A percentile compares a stretch with the other conserved stretches of the same genome.
These are phyloP conservation scores for Zelleria hepariella DNA, from an alignment of 2,888 invertebrate genomes.

Conservation along the genomic window DNA sequence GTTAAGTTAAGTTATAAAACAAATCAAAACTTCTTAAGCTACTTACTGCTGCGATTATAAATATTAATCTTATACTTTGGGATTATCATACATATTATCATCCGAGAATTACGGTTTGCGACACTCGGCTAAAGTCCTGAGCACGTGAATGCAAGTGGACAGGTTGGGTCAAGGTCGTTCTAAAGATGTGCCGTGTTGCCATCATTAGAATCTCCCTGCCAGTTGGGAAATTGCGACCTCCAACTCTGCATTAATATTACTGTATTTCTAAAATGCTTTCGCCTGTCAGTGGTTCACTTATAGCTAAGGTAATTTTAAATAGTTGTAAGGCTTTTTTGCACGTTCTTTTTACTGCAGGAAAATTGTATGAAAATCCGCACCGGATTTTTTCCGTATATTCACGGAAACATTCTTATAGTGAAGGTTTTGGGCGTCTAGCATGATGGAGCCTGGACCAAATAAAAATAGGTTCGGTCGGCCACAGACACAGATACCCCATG, in stretches of 20 bases:
- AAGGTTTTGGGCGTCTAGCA: no score
- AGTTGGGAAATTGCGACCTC: background rate
- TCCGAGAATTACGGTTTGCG: background rate
- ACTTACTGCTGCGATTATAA: no score
- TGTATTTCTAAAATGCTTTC: background rate
- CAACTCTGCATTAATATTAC: background rate
- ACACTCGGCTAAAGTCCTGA: background rate
- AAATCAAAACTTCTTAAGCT: no score
- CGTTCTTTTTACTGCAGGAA: background rate
- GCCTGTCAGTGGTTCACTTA: background rate
- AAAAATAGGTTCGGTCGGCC: no score
- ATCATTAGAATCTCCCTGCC: background rate
- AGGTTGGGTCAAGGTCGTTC: background rate
- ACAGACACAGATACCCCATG: no score
- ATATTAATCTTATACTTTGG: no score
- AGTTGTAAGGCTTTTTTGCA: background rate
- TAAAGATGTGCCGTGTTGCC: background rate
- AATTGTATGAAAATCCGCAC: no score
- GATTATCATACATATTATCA: no score
- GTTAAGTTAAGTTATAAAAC: no score
- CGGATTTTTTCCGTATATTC: no score
- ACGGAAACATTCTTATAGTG: no score
- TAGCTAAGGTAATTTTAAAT: background rate
- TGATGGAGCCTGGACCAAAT: no score
- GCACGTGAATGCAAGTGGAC: background rate